Conservation (phyloP, 2,797 vertebrate species). For the Gallinago nigripennis region DNA sequence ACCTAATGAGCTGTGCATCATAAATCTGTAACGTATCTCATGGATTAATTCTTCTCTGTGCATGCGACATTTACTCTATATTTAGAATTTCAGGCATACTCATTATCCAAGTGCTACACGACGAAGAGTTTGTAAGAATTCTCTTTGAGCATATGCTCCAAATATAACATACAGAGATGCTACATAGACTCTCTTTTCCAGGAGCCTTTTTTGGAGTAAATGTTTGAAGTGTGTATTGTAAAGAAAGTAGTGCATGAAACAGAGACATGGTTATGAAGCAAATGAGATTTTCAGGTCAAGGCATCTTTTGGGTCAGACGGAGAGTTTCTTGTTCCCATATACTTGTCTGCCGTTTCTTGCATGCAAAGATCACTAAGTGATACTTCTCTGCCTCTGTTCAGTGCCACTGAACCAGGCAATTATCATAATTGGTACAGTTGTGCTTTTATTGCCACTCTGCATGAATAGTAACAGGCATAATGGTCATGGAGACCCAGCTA, state of each 20-base stretch:
- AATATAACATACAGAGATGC: conserved; percentile 6
- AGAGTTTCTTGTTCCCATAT: background rate
- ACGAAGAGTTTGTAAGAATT: conserved; percentile 35
- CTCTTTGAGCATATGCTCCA: background rate
- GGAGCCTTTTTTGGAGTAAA: background rate
- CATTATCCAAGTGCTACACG: conserved; percentile 54
- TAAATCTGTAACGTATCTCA: conserved; percentile 69
- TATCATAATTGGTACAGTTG: background rate
- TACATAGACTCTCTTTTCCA: background rate
- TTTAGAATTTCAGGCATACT: conserved; percentile 63
- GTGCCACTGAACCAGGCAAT: background rate
- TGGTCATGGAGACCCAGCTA: background rate
- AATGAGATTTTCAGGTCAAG: background rate
- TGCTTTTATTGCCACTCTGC: background rate
- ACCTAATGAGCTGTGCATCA: conserved; percentile 74
- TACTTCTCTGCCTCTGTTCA: background rate
- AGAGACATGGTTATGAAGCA: background rate
- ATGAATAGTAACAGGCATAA: background rate
- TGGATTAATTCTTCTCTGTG: conserved; percentile 66
- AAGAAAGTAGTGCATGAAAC: background rate
- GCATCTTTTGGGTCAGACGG: background rate
- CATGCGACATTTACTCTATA: conserved; percentile 45
- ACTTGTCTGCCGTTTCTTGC: background rate
- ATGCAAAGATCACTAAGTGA: background rate
- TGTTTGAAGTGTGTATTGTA: background rate